A percentile compares a stretch with the other conserved stretches of the same genome.
Conservation (phyloP, 2,113 vertebrate species). For the Sardina pilchardus region DNA sequence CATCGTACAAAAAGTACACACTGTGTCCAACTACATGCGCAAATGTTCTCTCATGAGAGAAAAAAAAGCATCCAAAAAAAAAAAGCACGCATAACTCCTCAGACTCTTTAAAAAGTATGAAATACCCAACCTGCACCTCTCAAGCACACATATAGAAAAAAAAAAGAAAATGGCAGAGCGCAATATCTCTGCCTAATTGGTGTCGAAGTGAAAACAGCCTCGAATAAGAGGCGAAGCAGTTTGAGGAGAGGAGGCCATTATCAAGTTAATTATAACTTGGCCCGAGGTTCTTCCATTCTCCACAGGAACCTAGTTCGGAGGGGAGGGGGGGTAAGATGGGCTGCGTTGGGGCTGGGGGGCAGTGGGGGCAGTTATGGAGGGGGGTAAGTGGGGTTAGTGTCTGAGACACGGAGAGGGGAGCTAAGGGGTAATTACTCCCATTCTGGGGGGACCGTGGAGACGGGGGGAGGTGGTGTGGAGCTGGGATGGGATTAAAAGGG, state of each 20-base stretch:
- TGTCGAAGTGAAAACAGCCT: slow-evolving; percentile 41
- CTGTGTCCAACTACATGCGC: neutral
- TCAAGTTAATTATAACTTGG: slow-evolving; percentile 70
- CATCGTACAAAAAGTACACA: neutral
- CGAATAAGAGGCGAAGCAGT: slow-evolving; percentile 41
- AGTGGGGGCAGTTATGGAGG: neutral
- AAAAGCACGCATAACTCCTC: neutral
- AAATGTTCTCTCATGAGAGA: neutral
- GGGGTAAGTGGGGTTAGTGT: neutral
- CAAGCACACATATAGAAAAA: slow-evolving; percentile 29
- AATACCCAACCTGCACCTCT: neutral
- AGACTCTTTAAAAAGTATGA: neutral
- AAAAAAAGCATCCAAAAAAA: neutral
- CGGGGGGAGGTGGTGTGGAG: slow-evolving; percentile 39
- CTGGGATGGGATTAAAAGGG: slow-evolving; percentile 44
- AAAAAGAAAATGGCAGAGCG: slow-evolving; percentile 32
- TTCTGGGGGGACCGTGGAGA: slow-evolving; percentile 58
- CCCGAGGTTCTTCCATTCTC: slow-evolving; percentile 57
- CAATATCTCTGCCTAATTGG: slow-evolving; percentile 44
- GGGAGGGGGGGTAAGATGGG: neutral
- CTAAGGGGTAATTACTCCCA: slow-evolving; percentile 49
- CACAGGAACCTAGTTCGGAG: slow-evolving; percentile 45
- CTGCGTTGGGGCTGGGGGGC: neutral
- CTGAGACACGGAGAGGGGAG: slow-evolving; percentile 34
- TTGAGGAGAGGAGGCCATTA: slow-evolving; percentile 59